Percentiles rank a stretch among this genome's conserved stretches.
Evolutionary conservation across 2,888 invertebrate species (phyloP).

Genomic region (Drosophila sordidapex): DNA sequence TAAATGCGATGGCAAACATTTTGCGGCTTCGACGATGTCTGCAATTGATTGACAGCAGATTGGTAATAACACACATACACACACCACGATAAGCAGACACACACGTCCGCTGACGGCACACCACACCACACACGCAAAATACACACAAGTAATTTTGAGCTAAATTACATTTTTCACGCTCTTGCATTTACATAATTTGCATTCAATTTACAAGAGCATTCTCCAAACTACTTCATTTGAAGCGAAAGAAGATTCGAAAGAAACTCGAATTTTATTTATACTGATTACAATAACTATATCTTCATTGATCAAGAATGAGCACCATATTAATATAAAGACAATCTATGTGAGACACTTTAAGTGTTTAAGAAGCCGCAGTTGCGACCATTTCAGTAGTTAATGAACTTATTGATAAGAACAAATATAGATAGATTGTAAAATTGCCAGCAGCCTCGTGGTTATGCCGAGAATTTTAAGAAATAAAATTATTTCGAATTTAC

Average conservation of each 20-base stretch:
- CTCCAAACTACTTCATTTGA: slow-evolving; percentile 26
- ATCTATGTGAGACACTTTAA: not conserved
- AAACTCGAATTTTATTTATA: no score
- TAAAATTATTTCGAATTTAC: no score
- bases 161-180: slow-evolving; percentile 44
- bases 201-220: slow-evolving; percentile 14
- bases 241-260: not conserved
- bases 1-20: slow-evolving; percentile 46
- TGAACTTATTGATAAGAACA: not conserved
- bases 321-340: no score
- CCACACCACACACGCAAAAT: slow-evolving; percentile 19
- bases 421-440: not conserved
- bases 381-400: not conserved
- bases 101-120: not conserved
- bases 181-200: slow-evolving; percentile 35
- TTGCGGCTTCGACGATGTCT: slow-evolving; percentile 49
- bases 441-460: no score
- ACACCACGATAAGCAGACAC: slow-evolving; percentile 6
- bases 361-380: not conserved
- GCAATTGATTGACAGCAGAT: slow-evolving; percentile 56
- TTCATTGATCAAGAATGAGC: no score
- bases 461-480: no score
- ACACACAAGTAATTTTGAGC: slow-evolving; percentile 56
- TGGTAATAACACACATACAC: slow-evolving; percentile 38
- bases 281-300: no score